phyloP scores from a whole-genome alignment of 2,797 vertebrate species.

The Spinibarbus caldwelli region DNA sequence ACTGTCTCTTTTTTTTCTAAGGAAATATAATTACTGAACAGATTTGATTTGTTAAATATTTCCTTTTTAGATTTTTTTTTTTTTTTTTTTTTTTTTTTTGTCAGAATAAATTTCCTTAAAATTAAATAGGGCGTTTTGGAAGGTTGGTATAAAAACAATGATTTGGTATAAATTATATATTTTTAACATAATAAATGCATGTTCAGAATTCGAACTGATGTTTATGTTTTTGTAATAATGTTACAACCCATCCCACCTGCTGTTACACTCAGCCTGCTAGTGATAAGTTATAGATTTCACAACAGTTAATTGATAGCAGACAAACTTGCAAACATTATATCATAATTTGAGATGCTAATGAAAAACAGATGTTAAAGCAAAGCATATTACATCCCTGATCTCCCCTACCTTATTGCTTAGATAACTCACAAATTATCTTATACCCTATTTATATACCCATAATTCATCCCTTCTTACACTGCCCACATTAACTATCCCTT shows the following conservation, averaged over 20 bases:
- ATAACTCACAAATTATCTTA: constrained; percentile 6
- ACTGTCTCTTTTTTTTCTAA: not conserved
- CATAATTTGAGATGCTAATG: not conserved
- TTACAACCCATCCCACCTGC: not conserved
- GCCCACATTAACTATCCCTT: not conserved
- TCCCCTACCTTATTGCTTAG: not conserved
- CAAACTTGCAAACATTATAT: not conserved
- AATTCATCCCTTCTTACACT: not conserved
- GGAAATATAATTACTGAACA: not conserved
- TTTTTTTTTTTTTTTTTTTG: too few relatives aligned
- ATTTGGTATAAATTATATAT: too few relatives aligned
- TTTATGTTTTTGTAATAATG: not conserved
- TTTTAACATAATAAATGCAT: not conserved
- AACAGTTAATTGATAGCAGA: not conserved
- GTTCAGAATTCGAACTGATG: not conserved
- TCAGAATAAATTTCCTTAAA: too few relatives aligned
- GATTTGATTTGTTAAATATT: too few relatives aligned
- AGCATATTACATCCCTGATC: not conserved
- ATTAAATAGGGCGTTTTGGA: too few relatives aligned
- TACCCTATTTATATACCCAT: not conserved
- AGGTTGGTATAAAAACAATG: too few relatives aligned
- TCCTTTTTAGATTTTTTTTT: not conserved
- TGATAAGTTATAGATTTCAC: not conserved
- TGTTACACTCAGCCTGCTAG: not conserved
- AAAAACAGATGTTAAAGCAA: not conserved